phyloP scores from a whole-genome alignment of 2,113 vertebrate species.

The Podilymbus podiceps region DNA sequence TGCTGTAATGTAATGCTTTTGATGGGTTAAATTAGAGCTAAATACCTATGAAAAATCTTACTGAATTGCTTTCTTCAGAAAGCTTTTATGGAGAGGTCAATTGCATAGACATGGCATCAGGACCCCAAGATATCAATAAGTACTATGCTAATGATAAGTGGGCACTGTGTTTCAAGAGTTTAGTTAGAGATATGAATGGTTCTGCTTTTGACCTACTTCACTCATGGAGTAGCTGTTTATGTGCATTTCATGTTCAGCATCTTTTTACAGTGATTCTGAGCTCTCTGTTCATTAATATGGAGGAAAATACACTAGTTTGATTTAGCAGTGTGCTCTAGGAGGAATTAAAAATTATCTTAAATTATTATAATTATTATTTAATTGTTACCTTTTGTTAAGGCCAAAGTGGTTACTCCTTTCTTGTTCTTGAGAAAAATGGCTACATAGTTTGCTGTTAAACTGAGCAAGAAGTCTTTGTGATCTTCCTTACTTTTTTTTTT shows the following conservation, averaged over 20 bases:
- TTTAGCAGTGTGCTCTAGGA: not conserved
- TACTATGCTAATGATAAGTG: not conserved
- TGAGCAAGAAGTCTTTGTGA: not conserved
- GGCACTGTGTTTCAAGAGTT: not conserved
- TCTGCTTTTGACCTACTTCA: not conserved
- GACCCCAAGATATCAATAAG: not conserved
- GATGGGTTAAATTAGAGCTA: not conserved
- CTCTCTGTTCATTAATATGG: not conserved
- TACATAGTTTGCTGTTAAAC: not conserved
- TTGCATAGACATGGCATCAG: not conserved
- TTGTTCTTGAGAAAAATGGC: not conserved
- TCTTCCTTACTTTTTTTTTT: not conserved
- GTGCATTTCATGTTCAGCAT: not conserved
- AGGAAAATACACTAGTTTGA: not conserved
- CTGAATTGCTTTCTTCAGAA: not conserved
- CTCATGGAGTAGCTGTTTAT: not conserved
- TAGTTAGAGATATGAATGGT: not conserved
- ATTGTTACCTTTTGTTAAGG: not conserved
- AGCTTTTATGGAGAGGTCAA: not conserved
- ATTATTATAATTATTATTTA: not conserved
- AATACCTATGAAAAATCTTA: not conserved
- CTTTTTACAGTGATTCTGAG: not conserved
- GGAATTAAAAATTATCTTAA: not conserved
- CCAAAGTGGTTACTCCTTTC: not conserved
- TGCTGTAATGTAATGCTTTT: not conserved